phyloP scores from a whole-genome alignment of 2,888 invertebrate genomes.

The Tridacna gigas region DNA sequence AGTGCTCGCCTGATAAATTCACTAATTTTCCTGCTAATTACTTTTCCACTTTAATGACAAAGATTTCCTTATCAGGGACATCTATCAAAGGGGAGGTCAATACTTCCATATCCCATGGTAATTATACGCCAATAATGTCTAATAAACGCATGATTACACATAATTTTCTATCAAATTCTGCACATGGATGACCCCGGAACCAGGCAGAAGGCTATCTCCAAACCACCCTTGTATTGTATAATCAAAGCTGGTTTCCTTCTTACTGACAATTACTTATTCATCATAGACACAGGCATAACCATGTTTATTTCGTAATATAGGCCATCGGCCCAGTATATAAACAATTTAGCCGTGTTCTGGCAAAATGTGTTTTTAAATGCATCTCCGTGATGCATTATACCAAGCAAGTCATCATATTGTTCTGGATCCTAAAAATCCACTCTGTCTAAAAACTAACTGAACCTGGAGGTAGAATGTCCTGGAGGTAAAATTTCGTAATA shows the following conservation, averaged over 20 bases:
- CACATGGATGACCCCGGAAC: slow-evolving; percentile 14
- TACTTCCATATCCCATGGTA: slow-evolving; percentile 8
- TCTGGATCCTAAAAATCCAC: no score
- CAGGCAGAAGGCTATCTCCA: background rate
- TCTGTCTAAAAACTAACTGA: no score
- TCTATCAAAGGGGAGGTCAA: background rate
- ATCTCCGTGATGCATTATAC: no score
- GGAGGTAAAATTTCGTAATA: no score
- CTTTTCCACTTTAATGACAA: slow-evolving; percentile 18
- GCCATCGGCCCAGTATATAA: no score
- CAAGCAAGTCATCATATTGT: no score
- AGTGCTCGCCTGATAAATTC: slow-evolving; percentile 4
- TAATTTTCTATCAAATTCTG: slow-evolving; percentile 39
- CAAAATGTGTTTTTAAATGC: no score
- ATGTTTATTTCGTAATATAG: no score
- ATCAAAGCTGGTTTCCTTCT: background rate
- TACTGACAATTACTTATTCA: no score
- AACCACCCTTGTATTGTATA: background rate
- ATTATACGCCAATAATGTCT: slow-evolving; percentile 40
- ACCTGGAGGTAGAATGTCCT: no score
- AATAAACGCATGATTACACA: slow-evolving; percentile 48
- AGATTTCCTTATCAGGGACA: slow-evolving; percentile 13
- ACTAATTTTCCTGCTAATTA: slow-evolving; percentile 16
- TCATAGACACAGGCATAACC: no score
- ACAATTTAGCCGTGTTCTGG: no score